These are phyloP conservation scores for Psephotus haematonotus DNA, from an alignment of 2,113 vertebrate species.

Conservation along the genomic window DNA sequence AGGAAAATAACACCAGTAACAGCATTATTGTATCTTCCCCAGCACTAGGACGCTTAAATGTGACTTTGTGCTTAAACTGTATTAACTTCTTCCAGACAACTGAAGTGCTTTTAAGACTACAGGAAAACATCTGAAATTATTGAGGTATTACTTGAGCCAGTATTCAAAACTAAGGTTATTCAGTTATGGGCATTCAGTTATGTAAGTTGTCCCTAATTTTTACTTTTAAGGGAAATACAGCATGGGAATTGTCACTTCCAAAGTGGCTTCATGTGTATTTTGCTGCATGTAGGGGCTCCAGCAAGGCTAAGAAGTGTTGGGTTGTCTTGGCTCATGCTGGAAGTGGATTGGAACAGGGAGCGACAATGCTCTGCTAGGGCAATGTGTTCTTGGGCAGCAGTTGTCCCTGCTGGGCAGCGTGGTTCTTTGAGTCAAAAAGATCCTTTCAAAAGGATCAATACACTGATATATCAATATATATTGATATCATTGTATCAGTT, in stretches of 20 bases:
- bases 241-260: background rate
- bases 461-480: background rate
- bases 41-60: background rate
- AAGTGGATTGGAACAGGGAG: background rate
- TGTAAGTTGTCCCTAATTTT: background rate
- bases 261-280: background rate
- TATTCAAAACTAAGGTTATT: background rate
- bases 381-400: background rate
- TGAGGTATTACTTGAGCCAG: background rate
- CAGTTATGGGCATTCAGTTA: background rate
- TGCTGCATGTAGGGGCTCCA: accelerated
- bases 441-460: background rate
- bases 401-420: background rate
- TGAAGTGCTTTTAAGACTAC: background rate
- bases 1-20: background rate
- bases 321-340: background rate
- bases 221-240: background rate
- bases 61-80: background rate
- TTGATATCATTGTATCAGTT: background rate
- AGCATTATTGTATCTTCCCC: background rate
- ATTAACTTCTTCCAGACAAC: background rate
- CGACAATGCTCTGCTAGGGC: background rate
- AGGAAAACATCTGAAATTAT: background rate
- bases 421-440: background rate
- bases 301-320: background rate